Evolutionary conservation across 2,888 invertebrate genomes (phyloP), one percentile per base, ranked within the genome.

Genomic region (Sicus ferrugineus): DNA sequence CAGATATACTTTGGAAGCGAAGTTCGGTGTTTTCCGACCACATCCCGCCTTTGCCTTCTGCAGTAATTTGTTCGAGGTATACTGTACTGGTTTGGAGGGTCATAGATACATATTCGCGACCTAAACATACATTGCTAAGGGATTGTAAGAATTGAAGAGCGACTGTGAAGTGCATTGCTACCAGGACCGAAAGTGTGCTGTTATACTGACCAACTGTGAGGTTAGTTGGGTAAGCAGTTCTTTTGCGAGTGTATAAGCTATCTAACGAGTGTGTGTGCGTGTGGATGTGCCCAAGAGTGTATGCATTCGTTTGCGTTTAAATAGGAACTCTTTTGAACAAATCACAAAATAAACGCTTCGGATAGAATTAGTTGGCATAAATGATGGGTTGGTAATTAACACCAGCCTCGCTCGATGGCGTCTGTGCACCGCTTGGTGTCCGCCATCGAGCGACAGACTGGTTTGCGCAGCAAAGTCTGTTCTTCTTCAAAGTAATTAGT

Each of bases 291-390:
- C 23, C 14, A 16, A 23, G n/a, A n/a, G n/a, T n/a, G 54, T 54
- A 26, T 54, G 54, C 26, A 26, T n/a, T n/a, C n/a, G 30, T 4
- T n/a, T 56, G n/a, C 30, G 9, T 56, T 56, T 56, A n/a, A 6
- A 42, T 61, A 61, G 61, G 61, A 61, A 61, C 61, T 61, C 26
- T 11, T 31, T 42, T 16, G 54, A 54, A 54, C 26, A 38, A 61
- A 61, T 42, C 34, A 59, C 59, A 34, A 59, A 61, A 61, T 42
- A 14, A 38, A 61, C 42, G 26, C 61, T 16, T 34, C 26, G 23
- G 42, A 28, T 61, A 42, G 42, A 11, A 34, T 19, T 34, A 21
- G 23, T 11, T 34, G 34, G 38, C n/a, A 56, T 56, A 30, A 30
- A n/a, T n/a, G n/a, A n/a, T n/a, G n/a, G n/a, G n/a, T n/a, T n/a